A percentile compares a stretch with the other conserved stretches of the same genome.
phyloP scores from a whole-genome alignment of 2,797 vertebrate species.

The Rhinoraja longicauda region DNA sequence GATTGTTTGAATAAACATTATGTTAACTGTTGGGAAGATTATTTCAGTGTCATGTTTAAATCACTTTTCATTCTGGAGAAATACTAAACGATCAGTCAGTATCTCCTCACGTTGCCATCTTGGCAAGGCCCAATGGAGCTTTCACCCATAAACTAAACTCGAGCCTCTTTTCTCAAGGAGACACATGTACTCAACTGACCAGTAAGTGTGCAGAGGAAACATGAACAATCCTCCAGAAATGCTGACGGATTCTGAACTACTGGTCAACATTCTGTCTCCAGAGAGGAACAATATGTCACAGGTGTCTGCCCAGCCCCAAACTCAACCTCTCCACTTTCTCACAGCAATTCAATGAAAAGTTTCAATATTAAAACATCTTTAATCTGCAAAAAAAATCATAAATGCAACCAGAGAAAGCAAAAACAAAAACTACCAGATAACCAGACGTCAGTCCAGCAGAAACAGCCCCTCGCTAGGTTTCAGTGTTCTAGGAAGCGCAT shows the following conservation, averaged over 20 bases:
- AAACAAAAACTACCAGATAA: neutral
- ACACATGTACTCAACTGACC: neutral
- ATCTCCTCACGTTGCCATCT: neutral
- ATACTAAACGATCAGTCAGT: too few species aligned
- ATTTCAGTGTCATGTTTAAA: neutral
- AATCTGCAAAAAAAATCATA: slow-evolving; percentile 27
- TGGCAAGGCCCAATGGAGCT: neutral
- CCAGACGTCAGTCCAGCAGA: neutral
- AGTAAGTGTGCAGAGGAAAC: neutral
- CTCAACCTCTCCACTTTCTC: neutral
- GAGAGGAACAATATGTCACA: too few species aligned
- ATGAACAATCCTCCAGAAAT: neutral
- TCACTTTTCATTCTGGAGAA: neutral
- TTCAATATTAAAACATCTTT: slow-evolving; percentile 30
- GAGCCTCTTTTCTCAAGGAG: neutral
- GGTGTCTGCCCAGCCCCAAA: neutral
- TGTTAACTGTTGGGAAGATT: slow-evolving; percentile 27
- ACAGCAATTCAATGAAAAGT: neutral
- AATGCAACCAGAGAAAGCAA: neutral
- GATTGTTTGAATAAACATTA: slow-evolving; percentile 30
- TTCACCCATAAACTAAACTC: too few species aligned
- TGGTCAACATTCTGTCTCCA: neutral
- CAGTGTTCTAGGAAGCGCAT: neutral
- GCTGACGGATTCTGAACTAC: neutral
- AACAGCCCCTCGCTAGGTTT: neutral